Base-by-base conservation (phyloP, 2,888 invertebrate genomes). In the Caradrina clavipalpis region DNA sequence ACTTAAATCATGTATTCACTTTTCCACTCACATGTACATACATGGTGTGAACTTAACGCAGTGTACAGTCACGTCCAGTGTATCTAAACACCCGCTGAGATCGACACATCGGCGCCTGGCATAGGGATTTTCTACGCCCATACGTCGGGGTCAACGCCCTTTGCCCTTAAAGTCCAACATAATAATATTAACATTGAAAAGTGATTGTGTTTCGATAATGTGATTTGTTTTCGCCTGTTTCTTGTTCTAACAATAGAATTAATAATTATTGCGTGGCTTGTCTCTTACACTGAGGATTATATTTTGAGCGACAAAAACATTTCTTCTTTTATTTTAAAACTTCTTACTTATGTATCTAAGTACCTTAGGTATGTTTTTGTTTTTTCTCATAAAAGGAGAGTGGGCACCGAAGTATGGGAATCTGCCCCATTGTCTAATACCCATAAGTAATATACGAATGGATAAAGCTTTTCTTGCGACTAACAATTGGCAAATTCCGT, bases 31-130 rank as follows among this genome's bases (percentile, higher is more conserved):
- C 45, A 75, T 75, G 71, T 79, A 58, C 62, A 15, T 49, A 55
- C 51, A 65, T 22, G 42, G 19, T 35, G 58, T 49, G 57, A 67
- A 67, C 21, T 58, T 71, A 66, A 67, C 54, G 61, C 70, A 69
- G 56, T 42, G 71, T 74, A 66, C 74, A 70, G 64, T 67, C 73
- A 57, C 65, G 69, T 63, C 45, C 69, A 76, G 69, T 72, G 63
- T 80, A 61, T 73, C 73, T 72, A 13, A 72, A 62, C 82, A 69
- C 86, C 85, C 83, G 85, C 85, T 83, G 86, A 47, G 84, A 80
- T 83, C 85, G 86, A 78, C 84, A 68, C 63, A 73, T 74, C 31
- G 85, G 85, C 86, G 85, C 86, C 84, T 77, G n/a, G 53, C 39
- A 78, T 74, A 59, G 69, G 74, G 82, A 78, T 86, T 83, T 77